These are phyloP conservation scores for Lipotes vexillifer DNA, from an alignment of 2,113 vertebrate genomes.

Conservation along the genomic window DNA sequence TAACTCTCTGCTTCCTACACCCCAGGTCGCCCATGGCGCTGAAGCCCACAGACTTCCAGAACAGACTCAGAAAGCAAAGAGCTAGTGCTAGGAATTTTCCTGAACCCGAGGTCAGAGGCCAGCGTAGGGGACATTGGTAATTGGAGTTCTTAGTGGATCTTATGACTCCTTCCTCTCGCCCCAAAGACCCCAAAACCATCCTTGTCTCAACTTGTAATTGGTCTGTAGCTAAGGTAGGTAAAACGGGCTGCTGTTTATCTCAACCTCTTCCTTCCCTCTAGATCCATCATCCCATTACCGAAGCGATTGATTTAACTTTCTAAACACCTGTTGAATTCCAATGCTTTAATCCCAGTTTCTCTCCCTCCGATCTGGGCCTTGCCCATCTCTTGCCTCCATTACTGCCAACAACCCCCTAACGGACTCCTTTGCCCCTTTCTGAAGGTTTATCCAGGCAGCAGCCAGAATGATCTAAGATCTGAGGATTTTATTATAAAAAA, in stretches of 20 bases:
- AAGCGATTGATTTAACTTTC: not conserved
- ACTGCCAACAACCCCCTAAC: not conserved
- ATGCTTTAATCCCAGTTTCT: not conserved
- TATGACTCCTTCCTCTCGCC: not conserved
- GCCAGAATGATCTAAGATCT: not conserved
- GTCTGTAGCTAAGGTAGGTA: not conserved
- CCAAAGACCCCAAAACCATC: not conserved
- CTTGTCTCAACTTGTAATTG: not conserved
- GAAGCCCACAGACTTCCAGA: not conserved
- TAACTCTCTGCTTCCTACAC: accelerated
- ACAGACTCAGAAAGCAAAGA: not conserved
- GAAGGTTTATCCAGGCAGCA: not conserved
- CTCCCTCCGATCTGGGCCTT: not conserved
- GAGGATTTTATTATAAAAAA: not conserved
- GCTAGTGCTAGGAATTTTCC: not conserved
- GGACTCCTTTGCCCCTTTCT: not conserved
- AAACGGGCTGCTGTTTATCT: not conserved
- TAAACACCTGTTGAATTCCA: not conserved
- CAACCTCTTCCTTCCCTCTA: not conserved
- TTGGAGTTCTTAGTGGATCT: not conserved
- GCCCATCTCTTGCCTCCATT: not conserved
- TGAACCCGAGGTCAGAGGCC: not conserved
- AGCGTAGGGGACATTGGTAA: not conserved
- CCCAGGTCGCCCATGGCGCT: not conserved
- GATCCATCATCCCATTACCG: not conserved